Evolutionary conservation across 2,888 invertebrate species (phyloP), one percentile per base, ranked within the genome.

Genomic region (Rhagium mordax): DNA sequence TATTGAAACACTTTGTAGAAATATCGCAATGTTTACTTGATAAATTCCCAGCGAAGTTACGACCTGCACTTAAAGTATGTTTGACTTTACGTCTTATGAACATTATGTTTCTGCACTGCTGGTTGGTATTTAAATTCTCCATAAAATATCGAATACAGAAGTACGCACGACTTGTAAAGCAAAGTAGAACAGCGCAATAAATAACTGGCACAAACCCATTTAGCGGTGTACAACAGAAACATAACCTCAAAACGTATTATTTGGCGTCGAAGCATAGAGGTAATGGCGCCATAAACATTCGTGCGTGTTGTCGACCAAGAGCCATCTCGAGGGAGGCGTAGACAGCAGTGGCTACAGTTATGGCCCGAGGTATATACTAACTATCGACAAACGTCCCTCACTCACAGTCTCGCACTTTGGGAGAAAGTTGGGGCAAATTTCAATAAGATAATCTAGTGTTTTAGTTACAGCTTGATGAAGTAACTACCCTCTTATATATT

Each of bases 281-380:
- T 79, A 81, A 82, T 78, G 81, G 77, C 69, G 73, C 72, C 77
- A 78, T 81, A 81, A 81, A 81, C 79, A 78, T 79, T 73, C 72
- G 76, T 79, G 80, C 76, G 79, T 80, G 78, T 77, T 78, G 76
- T 75, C 70, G 75, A 65, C 71, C 71, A 74, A 67, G 74, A 71
- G 74, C 47, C 60, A 74, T 71, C 76, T 74, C 70, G 51, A 69
- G 72, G 68, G 70, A 77, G 66, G 76, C 75, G 74, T 75, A 66
- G 69, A 76, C 71, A 71, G 61, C 49, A 47, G 20, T 20, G 62
- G 33, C 33, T 64, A 51, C 29, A 6, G 61, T 48, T 47, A 33
- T 8, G 59, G 59, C 8, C n/a, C 29, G 59, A 27, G 4, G 41
- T 27, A 27, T 60, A 29, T 15, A 29, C 24, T 29, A 57, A 57